phyloP scores from a whole-genome alignment of 2,113 vertebrate species.

The Eleginops maclovinus region DNA sequence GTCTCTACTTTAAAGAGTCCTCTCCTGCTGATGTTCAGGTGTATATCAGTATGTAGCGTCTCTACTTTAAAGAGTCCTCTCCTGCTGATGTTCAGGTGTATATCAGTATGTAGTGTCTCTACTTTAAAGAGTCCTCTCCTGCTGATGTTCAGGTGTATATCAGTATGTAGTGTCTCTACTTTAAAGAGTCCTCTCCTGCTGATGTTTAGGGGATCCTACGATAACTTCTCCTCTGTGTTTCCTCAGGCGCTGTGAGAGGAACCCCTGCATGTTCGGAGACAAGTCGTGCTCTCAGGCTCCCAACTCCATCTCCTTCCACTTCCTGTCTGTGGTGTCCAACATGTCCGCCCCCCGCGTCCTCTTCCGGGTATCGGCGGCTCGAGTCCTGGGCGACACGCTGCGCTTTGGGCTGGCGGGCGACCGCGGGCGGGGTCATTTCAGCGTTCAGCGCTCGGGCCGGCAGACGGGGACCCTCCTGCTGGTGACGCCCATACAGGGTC shows the following conservation, averaged over 20 bases:
- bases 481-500: conserved; percentile 78
- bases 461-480: conserved; percentile 87
- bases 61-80: no score
- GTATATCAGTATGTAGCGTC: no score
- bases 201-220: no score
- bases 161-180: no score
- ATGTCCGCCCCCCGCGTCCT: conserved; percentile 83
- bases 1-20: no score
- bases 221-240: background rate
- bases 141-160: no score
- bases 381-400: conserved; percentile 82
- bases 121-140: no score
- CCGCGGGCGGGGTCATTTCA: conserved; percentile 70
- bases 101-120: no score
- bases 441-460: conserved; percentile 81
- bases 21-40: no score
- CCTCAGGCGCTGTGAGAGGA: conserved; percentile 88
- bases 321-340: conserved; percentile 87
- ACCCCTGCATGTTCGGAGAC: conserved; percentile 86
- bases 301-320: conserved; percentile 89
- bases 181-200: no score
- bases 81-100: no score
- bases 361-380: conserved; percentile 87
- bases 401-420: conserved; percentile 82
- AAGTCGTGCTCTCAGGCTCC: conserved; percentile 82